Conservation (phyloP, 2,797 vertebrate species). For the Catamblyrhynchus diadema region DNA sequence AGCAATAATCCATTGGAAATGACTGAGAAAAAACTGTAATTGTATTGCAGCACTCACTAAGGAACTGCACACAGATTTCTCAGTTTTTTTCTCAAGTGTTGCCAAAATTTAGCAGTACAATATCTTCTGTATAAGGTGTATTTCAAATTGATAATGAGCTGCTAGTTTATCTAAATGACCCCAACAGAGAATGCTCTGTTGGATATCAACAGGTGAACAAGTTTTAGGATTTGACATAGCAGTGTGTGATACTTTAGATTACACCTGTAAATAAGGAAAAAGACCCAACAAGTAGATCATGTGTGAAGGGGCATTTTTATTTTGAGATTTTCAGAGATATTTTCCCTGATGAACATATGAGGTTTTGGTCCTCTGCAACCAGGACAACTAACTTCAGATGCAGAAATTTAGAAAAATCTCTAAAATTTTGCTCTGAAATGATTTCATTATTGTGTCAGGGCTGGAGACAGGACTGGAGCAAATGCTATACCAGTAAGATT, state of each 20-base stretch:
- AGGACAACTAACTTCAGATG: neutral
- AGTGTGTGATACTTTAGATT: neutral
- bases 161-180: neutral
- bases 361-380: neutral
- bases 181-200: neutral
- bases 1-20: neutral
- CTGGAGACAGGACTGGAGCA: neutral
- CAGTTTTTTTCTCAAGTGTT: neutral
- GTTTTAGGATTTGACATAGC: neutral
- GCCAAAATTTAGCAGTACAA: neutral
- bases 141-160: slow-evolving; percentile 25
- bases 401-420: neutral
- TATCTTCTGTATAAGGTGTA: neutral
- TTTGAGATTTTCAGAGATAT: neutral
- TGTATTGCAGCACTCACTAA: neutral
- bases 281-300: neutral
- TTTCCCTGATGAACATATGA: neutral
- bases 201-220: neutral
- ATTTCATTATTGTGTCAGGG: neutral
- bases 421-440: neutral
- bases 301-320: neutral
- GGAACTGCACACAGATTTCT: neutral
- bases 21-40: neutral
- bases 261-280: neutral
- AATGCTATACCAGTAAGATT: neutral